Conservation (phyloP, 1,140 invertebrate species). For the Chionoecetes opilio region DNA sequence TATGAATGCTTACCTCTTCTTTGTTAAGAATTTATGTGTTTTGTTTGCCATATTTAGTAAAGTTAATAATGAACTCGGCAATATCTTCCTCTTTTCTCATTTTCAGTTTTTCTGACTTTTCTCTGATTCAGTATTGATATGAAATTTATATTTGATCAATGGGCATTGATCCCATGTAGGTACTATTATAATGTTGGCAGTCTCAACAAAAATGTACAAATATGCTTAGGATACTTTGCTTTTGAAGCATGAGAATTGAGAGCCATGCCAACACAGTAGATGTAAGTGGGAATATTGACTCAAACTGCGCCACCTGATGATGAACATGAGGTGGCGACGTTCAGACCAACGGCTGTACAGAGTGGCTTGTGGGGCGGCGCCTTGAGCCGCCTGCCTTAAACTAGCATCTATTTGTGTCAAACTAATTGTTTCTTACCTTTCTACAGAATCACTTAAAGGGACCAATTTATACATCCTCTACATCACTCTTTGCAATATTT, state of each 20-base stretch:
- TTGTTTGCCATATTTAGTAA: slow-evolving; percentile 1
- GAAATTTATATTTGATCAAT: neutral
- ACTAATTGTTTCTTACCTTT: neutral
- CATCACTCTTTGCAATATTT: neutral
- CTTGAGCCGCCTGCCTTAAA: neutral
- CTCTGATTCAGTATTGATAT: slow-evolving; percentile 34
- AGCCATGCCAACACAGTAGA: neutral
- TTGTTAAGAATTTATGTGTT: slow-evolving; percentile 63
- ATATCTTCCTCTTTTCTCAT: neutral
- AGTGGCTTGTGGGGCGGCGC: neutral
- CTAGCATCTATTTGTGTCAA: neutral
- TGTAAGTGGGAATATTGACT: neutral
- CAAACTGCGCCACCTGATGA: neutral
- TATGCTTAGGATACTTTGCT: slow-evolving; percentile 3
- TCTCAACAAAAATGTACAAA: neutral
- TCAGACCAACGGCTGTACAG: neutral
- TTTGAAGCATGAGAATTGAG: neutral
- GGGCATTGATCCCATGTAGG: slow-evolving; percentile 1
- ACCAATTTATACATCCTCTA: neutral
- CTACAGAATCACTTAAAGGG: neutral
- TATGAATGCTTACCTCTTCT: slow-evolving; percentile 58
- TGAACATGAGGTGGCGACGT: neutral
- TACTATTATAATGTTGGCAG: neutral
- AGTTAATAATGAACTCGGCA: neutral
- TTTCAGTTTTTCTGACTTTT: neutral